Evolutionary conservation across 2,888 invertebrate species (phyloP).

Genomic region (Nesidiocoris tenuis): DNA sequence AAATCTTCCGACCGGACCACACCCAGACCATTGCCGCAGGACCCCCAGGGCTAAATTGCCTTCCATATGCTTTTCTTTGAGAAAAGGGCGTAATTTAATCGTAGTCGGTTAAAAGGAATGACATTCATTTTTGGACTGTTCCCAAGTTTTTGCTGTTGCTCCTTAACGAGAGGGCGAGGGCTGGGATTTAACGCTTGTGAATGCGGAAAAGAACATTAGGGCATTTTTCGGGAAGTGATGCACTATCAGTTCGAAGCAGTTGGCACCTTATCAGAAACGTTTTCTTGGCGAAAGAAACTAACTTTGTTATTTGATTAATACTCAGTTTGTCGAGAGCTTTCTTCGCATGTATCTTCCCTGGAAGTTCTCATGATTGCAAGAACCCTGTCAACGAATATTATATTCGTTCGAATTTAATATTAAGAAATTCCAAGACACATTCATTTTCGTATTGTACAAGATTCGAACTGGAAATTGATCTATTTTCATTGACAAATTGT

Average conservation of each 20-base stretch:
- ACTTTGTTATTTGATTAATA: too few species aligned
- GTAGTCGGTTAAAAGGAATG: not conserved
- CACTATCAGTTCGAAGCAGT: not conserved
- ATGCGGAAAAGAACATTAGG: not conserved
- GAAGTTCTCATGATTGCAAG: too few species aligned
- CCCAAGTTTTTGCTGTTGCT: not conserved
- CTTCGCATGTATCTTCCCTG: not conserved
- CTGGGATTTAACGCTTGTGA: too few species aligned
- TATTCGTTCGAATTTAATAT: too few species aligned
- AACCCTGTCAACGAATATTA: too few species aligned
- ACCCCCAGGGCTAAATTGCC: not conserved
- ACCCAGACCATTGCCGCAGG: not conserved
- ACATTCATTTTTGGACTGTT: not conserved
- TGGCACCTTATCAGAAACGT: not conserved
- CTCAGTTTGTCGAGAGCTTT: too few species aligned
- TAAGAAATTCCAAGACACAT: too few species aligned
- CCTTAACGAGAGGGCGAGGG: not conserved
- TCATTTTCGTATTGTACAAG: not conserved
- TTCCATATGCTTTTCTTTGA: not conserved
- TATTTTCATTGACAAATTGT: not conserved
- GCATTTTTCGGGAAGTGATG: not conserved
- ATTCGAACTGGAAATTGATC: not conserved
- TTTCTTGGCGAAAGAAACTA: too few species aligned
- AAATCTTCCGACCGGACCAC: too few species aligned
- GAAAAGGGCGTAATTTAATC: not conserved